Conservation (phyloP, 2,888 invertebrate genomes). For the Caenorhabditis becei region DNA sequence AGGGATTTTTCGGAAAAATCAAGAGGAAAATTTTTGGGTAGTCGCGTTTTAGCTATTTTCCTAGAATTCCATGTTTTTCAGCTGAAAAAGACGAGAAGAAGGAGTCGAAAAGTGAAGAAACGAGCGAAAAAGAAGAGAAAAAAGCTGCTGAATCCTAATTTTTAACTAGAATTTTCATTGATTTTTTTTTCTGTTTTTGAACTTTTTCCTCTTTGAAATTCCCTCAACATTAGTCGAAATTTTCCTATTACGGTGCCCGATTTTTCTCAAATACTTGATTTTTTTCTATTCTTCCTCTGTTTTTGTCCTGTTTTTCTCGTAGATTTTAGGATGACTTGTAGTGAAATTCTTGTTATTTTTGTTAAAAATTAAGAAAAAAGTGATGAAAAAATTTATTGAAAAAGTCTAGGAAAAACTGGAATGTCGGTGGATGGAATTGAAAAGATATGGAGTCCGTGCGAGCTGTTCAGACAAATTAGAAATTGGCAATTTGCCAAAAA, state of each 20-base stretch:
- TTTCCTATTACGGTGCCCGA: conserved; percentile 27
- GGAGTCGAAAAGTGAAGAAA: conserved; percentile 35
- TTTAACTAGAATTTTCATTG: neutral
- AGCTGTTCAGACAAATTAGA: conserved; percentile 36
- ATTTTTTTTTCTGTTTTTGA: conserved; percentile 3
- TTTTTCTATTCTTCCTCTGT: conserved; percentile 5
- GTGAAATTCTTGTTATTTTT: conserved; percentile 9
- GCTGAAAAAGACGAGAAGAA: conserved; percentile 20
- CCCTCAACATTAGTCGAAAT: conserved; percentile 13
- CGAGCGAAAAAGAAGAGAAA: conserved; percentile 33
- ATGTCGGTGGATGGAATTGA: conserved; percentile 56
- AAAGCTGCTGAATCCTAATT: conserved; percentile 47
- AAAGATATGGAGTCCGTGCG: conserved; percentile 60
- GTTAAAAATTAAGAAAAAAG: conserved; percentile 7
- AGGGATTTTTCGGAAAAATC: conserved; percentile 65
- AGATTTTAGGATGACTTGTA: conserved; percentile 20
- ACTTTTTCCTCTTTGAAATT: neutral
- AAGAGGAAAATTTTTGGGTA: conserved; percentile 67
- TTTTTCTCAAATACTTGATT: neutral
- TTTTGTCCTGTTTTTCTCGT: conserved; percentile 20
- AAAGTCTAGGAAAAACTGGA: conserved; percentile 27
- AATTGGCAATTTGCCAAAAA: neutral
- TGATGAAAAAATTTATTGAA: conserved; percentile 16
- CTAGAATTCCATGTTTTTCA: conserved; percentile 10
- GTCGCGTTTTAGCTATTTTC: too few species aligned